Percentiles rank a stretch among this genome's conserved stretches.
Conservation (phyloP, 1,140 invertebrate genomes). For the Chionoecetes opilio region DNA sequence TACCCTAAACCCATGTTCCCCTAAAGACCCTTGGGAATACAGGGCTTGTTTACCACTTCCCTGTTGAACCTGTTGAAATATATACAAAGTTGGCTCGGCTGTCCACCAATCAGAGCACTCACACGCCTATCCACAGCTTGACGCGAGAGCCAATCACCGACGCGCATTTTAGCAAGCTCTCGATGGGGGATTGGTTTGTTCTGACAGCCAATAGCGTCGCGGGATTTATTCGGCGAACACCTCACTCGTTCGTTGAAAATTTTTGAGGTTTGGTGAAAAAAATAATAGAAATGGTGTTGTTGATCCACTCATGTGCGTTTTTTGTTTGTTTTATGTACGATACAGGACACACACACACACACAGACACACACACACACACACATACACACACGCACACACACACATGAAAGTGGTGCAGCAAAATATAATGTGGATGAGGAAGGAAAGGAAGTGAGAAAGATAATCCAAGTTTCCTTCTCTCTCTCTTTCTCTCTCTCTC, state of each 20-base stretch:
- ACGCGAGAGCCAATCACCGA: neutral
- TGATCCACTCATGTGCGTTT: no score
- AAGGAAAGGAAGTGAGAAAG: conserved; percentile 18
- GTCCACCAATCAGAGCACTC: neutral
- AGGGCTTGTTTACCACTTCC: neutral
- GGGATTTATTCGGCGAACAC: neutral
- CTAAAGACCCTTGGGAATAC: neutral
- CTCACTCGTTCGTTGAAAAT: neutral
- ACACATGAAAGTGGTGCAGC: neutral
- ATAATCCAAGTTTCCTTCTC: neutral
- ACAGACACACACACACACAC: conserved; percentile 4
- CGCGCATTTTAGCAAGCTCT: neutral
- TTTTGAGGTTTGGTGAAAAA: no score
- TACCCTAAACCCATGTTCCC: no score
- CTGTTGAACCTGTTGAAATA: neutral
- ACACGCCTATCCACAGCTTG: neutral
- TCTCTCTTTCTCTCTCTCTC: neutral
- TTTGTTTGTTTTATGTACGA: no score
- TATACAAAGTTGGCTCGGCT: neutral
- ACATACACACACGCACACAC: conserved; percentile 1
- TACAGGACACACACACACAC: no score
- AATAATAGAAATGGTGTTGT: no score
- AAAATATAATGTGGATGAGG: neutral
- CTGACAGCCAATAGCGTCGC: neutral
- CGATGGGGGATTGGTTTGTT: neutral